Base-by-base conservation (phyloP, 1,140 invertebrate genomes). In the Brachionus manjavacas region DNA sequence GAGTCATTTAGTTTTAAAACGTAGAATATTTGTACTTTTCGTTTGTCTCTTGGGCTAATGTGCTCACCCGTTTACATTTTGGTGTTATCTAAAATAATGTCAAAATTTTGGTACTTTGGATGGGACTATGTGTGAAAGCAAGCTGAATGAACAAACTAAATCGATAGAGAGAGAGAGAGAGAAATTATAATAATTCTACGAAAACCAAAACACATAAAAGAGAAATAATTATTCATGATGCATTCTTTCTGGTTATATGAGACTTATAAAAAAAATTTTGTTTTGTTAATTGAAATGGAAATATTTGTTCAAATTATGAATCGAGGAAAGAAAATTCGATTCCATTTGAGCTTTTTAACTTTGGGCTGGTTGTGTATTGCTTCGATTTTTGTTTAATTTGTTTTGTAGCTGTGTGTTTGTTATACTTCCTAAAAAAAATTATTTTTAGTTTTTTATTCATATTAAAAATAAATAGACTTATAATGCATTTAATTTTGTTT, bases 221-320 rank as follows among this genome's bases (percentile, higher is more conserved):
- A 60, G 8, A 60, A 60, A 60, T 31, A 72, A 39, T 72, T 72
- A 72, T 72, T 72, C 35, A 41, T 46, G 68, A 16, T 41, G 35
- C 68, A 16, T 41, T 72, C 68, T 39, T 41, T 41, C 16, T 72
- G 31, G 16, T 72, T 41, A 60, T 60, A 60, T n/a, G 28, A 41
- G 16, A 39, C 16, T 49, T 49, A 28, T 25, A 12, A 11, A 25
- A 11, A 25, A 76, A 49, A 28, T 43, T 7, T 74, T 74, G 70
- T 74, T 74, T 76, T 52, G 43, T 76, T 76, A 76, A 76, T 76
- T 76, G 72, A 74, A 41, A 74, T 43, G 16, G 70, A 76, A 76
- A 76, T 76, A 76, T 76, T 49, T 76, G 52, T 60, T 60, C 41
- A 49, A 76, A 76, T 76, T 76, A 49, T 76, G 39, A 49, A 74